Percentiles rank a stretch among this genome's conserved stretches.
These are phyloP conservation scores for Catharus ustulatus DNA, from an alignment of 2,797 vertebrate species.

Conservation along the genomic window DNA sequence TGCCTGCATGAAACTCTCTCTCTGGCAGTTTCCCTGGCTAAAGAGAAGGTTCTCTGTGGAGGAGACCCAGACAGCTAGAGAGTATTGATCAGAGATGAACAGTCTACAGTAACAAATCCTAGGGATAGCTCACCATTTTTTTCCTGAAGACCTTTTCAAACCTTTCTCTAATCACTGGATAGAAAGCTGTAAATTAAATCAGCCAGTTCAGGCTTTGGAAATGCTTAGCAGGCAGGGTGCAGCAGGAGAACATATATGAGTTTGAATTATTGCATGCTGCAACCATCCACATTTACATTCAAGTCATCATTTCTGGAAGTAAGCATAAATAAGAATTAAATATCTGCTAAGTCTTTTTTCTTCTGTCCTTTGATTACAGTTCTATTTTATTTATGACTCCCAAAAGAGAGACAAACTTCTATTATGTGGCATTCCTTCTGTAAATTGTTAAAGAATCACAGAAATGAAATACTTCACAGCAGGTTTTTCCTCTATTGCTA, in stretches of 20 bases:
- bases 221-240: constrained; percentile 47
- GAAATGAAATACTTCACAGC: constrained; percentile 77
- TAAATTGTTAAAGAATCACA: constrained; percentile 77
- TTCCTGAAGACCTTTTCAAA: constrained; percentile 76
- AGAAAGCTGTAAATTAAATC: constrained; percentile 75
- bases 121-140: constrained; percentile 45
- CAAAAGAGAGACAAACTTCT: constrained; percentile 72
- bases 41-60: constrained; percentile 21
- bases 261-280: constrained; percentile 70
- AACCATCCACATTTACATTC: constrained; percentile 56
- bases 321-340: constrained; percentile 79
- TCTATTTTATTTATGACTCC: constrained; percentile 76
- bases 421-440: constrained; percentile 72
- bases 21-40: constrained; percentile 8
- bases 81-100: constrained; percentile 71
- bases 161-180: constrained; percentile 65
- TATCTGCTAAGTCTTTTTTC: constrained; percentile 72
- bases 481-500: constrained; percentile 73
- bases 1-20: background rate
- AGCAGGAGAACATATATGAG: constrained; percentile 28
- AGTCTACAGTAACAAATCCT: constrained; percentile 65
- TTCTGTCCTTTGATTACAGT: constrained; percentile 74
- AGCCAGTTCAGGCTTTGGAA: constrained; percentile 61
- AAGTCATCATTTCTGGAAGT: constrained; percentile 74
- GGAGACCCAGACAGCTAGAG: constrained; percentile 36